These are phyloP conservation scores for Smittia sp. DNA, from an alignment of 2,888 invertebrate species.

Conservation along the genomic window DNA sequence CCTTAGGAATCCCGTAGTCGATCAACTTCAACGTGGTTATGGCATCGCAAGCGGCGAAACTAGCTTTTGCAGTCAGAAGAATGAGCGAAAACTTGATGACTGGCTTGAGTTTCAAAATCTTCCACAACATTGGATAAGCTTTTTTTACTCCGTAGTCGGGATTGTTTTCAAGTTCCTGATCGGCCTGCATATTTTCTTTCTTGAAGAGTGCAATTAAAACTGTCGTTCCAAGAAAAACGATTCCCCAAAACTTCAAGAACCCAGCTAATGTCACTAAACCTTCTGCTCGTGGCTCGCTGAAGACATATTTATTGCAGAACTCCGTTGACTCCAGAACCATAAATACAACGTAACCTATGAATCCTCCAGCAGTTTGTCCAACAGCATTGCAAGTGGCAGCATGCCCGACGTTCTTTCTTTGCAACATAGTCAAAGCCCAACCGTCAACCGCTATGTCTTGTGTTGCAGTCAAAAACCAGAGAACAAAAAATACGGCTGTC, in stretches of 20 bases:
- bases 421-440: conserved; percentile 98
- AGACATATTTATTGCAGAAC: conserved; percentile 91
- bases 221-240: conserved; percentile 85
- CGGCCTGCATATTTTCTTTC: conserved; percentile 64
- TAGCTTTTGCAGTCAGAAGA: conserved; percentile 85
- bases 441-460: conserved; percentile 99
- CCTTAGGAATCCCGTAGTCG: conserved; percentile 94
- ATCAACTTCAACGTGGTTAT: conserved; percentile 93
- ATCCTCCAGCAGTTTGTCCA: conserved; percentile 97
- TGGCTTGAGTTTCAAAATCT: conserved; percentile 79
- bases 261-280: conserved; percentile 74
- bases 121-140: conserved; percentile 79
- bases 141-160: conserved; percentile 56
- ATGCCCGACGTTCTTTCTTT: conserved; percentile 95
- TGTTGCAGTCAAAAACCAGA: conserved; percentile 96
- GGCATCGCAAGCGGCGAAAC: conserved; percentile 93
- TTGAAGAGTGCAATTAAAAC: conserved; percentile 85
- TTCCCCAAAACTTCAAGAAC: conserved; percentile 93
- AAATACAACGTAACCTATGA: conserved; percentile 94
- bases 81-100: conserved; percentile 76
- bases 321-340: conserved; percentile 92
- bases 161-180: conserved; percentile 50
- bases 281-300: conserved; percentile 64
- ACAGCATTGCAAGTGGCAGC: conserved; percentile 99
- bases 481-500: conserved; percentile 82